Percentiles rank a stretch among this genome's conserved stretches.
Conservation (phyloP, 2,113 vertebrate genomes). For the Ancistrus triradiatus region DNA sequence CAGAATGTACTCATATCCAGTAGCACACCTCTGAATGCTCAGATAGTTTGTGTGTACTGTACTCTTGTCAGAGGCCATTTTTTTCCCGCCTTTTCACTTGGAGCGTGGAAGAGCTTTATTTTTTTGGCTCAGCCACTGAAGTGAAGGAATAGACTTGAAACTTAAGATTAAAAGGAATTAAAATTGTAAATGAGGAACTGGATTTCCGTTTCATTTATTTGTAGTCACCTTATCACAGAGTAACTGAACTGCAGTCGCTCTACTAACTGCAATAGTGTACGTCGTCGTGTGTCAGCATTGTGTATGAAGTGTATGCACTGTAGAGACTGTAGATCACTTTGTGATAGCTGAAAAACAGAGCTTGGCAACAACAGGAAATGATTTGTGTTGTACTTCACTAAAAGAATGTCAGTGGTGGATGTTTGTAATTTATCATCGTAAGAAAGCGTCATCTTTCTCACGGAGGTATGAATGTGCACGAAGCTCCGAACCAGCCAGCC, state of each 20-base stretch:
- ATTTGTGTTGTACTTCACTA: constrained; percentile 15
- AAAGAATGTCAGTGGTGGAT: constrained; percentile 24
- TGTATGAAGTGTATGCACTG: constrained; percentile 10
- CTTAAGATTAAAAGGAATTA: too few species aligned
- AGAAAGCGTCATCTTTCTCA: neutral
- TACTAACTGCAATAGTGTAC: constrained; percentile 19
- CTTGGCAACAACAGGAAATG: constrained; percentile 15
- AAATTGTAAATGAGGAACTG: neutral
- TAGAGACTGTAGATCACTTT: constrained; percentile 16
- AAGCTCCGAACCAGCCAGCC: constrained; percentile 10
- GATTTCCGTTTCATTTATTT: neutral
- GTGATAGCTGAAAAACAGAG: constrained; percentile 2
- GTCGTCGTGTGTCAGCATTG: constrained; percentile 19
- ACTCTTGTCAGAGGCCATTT: neutral
- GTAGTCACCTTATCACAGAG: neutral
- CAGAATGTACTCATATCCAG: constrained; percentile 27
- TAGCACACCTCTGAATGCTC: constrained; percentile 27
- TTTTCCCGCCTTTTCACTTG: neutral
- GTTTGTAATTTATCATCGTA: constrained; percentile 17
- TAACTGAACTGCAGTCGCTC: constrained; percentile 7
- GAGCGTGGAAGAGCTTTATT: neutral
- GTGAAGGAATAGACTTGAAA: constrained; percentile 1
- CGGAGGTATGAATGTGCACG: constrained; percentile 12
- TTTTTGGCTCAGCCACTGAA: constrained; percentile 13
- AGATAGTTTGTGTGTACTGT: neutral